Conservation (phyloP, 2,888 invertebrate species). For the Frankliniella fusca region DNA sequence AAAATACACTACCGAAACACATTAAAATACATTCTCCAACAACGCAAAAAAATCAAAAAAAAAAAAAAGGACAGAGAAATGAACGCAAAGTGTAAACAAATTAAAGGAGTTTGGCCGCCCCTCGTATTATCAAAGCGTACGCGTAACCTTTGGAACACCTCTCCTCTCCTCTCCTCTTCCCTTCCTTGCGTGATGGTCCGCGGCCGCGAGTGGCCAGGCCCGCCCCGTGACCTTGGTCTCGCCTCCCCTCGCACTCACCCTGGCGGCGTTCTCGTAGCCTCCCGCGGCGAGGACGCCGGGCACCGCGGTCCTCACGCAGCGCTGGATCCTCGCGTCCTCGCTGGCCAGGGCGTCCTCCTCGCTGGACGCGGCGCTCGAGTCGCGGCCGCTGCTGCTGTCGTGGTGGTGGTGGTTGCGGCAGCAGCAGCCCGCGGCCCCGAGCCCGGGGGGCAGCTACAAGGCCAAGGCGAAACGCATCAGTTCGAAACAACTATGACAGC, state of each 20-base stretch:
- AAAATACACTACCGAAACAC: no score
- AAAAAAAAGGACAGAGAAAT: no score
- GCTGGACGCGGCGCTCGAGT: constrained; percentile 24
- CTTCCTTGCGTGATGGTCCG: no score
- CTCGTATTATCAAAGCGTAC: no score
- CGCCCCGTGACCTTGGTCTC: no score
- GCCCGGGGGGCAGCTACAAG: not conserved
- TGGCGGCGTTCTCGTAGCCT: not conserved
- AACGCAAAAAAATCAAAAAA: no score
- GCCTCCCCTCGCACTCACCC: not conserved
- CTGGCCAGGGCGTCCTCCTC: constrained; percentile 4
- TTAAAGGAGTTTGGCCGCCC: no score
- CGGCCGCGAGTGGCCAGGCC: no score
- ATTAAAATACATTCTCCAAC: no score
- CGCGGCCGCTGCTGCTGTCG: not conserved
- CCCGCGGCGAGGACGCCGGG: not conserved
- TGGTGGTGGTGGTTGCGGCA: not conserved
- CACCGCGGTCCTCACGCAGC: constrained; percentile 9
- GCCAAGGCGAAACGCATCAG: not conserved
- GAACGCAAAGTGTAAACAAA: no score
- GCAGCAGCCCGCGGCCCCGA: not conserved
- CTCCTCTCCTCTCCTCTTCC: no score
- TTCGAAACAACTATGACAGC: not conserved
- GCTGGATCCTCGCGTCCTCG: constrained; percentile 5
- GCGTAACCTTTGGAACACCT: no score